Evolutionary conservation across 2,797 vertebrate genomes (phyloP).

Genomic region (Tarsius wallacei): DNA sequence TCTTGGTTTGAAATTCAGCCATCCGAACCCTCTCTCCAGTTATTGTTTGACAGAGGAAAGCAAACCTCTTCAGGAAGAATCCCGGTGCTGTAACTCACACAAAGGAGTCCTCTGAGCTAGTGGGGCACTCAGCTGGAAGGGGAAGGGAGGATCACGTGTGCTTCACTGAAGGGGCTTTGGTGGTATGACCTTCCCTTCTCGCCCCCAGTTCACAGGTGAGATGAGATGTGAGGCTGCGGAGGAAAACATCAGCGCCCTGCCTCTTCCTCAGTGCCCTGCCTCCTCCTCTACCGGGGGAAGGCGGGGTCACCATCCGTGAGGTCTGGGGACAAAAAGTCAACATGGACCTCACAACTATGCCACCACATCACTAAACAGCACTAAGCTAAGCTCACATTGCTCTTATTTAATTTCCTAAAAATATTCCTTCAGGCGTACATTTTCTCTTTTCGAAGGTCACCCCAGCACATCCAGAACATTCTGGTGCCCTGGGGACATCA

Average conservation of each 20-base stretch:
- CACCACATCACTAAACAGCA: fast-evolving
- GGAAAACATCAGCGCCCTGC: too few species aligned
- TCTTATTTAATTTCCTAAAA: background rate
- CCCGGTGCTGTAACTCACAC: fast-evolving
- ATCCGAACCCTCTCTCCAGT: fast-evolving
- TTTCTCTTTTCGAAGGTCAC: background rate
- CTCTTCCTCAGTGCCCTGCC: too few species aligned
- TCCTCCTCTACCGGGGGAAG: too few species aligned
- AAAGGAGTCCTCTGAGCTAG: fast-evolving
- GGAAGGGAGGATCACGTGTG: too few species aligned
- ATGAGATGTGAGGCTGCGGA: too few species aligned
- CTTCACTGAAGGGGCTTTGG: too few species aligned
- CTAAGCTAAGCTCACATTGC: background rate
- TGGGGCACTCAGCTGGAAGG: background rate
- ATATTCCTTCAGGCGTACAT: background rate
- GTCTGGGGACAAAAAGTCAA: too few species aligned
- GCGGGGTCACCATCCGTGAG: too few species aligned
- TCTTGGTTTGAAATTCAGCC: fast-evolving
- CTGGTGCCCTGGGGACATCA: too few species aligned
- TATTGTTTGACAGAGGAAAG: fast-evolving
- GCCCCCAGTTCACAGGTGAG: too few species aligned
- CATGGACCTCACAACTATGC: fast-evolving
- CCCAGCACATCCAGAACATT: background rate
- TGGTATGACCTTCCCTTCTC: too few species aligned
- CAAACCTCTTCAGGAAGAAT: fast-evolving